Evolutionary conservation across 2,888 invertebrate genomes (phyloP).

Genomic region (Mesoligia furuncula): DNA sequence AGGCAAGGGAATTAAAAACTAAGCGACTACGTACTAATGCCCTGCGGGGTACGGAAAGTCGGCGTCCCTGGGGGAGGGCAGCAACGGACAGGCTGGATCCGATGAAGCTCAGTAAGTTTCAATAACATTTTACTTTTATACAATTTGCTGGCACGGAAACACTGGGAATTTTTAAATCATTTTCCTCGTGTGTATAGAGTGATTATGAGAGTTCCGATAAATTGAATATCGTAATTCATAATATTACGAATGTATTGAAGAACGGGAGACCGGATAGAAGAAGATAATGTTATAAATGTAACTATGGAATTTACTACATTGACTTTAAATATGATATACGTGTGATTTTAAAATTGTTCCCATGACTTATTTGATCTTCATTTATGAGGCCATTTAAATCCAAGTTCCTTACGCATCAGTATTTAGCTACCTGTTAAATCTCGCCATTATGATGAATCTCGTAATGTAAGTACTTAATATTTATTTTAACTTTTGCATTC

Average conservation of each 20-base stretch:
- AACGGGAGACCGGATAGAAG: slow-evolving; percentile 51
- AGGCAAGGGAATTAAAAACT: background rate
- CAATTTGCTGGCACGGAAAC: slow-evolving; percentile 25
- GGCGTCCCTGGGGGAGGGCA: background rate
- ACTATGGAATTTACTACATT: slow-evolving; percentile 70
- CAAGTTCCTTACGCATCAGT: slow-evolving; percentile 82
- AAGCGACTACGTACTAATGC: background rate
- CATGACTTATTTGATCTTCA: slow-evolving; percentile 63
- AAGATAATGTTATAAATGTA: slow-evolving; percentile 65
- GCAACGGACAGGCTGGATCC: background rate
- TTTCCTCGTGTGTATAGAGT: slow-evolving; percentile 30
- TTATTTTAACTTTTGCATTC: slow-evolving; percentile 70
- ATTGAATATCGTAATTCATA: slow-evolving; percentile 34
- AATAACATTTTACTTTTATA: slow-evolving; percentile 41
- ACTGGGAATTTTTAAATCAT: slow-evolving; percentile 38
- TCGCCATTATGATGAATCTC: slow-evolving; percentile 81
- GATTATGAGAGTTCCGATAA: slow-evolving; percentile 35
- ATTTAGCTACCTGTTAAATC: slow-evolving; percentile 76
- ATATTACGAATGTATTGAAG: slow-evolving; percentile 36
- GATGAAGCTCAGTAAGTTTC: slow-evolving; percentile 51
- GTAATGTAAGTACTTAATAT: slow-evolving; percentile 73
- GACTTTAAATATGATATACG: slow-evolving; percentile 56
- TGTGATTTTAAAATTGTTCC: slow-evolving; percentile 60
- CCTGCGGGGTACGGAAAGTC: too few relatives aligned
- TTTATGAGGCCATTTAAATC: slow-evolving; percentile 71